Conservation (phyloP, 1,140 invertebrate species). For the Brachionus koreanus region DNA sequence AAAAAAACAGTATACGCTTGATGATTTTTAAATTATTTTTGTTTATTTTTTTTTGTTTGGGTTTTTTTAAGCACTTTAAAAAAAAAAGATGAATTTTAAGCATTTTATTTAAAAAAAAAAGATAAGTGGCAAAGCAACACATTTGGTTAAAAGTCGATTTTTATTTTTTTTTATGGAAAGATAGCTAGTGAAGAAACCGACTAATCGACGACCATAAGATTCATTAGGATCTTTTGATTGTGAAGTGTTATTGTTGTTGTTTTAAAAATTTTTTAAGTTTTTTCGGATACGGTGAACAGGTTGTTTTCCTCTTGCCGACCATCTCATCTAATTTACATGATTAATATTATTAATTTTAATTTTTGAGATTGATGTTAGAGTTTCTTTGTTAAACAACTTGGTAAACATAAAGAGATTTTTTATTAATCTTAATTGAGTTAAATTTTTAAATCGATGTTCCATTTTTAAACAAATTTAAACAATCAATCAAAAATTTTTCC, state of each 20-base stretch:
- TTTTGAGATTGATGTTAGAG: constrained; percentile 1
- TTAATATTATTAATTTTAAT: constrained; percentile 18
- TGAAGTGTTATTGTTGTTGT: neutral
- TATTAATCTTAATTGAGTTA: constrained; percentile 10
- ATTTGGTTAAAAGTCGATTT: neutral
- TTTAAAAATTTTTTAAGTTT: neutral
- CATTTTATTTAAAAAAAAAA: constrained; percentile 20
- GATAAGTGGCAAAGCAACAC: neutral
- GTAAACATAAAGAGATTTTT: neutral
- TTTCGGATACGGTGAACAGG: neutral
- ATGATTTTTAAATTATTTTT: neutral
- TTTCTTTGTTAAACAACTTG: neutral
- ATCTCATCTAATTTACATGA: neutral
- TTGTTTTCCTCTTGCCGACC: neutral
- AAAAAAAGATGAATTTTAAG: neutral
- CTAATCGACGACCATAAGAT: neutral
- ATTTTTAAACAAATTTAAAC: constrained; percentile 15
- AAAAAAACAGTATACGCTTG: neutral
- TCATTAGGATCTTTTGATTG: neutral
- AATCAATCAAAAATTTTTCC: neutral
- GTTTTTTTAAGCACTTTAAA: neutral
- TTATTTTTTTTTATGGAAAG: constrained; percentile 23
- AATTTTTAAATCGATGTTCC: constrained; percentile 5
- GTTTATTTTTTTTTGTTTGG: neutral
- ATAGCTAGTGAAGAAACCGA: neutral